phyloP scores from a whole-genome alignment of 2,888 invertebrate species.

The Ommatoiulus sabulosus region DNA sequence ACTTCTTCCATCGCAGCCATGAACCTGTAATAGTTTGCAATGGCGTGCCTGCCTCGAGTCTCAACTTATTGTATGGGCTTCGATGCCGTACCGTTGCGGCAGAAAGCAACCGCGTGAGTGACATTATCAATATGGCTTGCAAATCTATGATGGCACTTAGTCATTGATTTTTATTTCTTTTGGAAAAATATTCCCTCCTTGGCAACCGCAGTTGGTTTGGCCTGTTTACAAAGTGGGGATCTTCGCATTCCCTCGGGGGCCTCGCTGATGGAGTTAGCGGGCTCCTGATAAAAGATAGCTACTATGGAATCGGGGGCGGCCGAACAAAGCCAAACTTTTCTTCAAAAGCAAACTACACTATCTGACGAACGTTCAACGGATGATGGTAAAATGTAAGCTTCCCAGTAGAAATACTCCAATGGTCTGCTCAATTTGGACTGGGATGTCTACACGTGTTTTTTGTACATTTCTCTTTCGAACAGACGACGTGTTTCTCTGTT shows the following conservation, averaged over 20 bases:
- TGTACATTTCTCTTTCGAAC: background rate
- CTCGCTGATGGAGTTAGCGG: conserved; percentile 29
- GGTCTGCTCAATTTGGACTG: background rate
- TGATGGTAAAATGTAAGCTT: background rate
- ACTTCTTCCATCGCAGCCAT: background rate
- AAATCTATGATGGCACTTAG: conserved; percentile 43
- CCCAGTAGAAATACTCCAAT: background rate
- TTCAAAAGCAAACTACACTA: background rate
- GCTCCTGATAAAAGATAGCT: conserved; percentile 30
- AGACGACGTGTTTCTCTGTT: background rate
- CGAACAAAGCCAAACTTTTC: background rate
- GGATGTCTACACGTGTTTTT: background rate
- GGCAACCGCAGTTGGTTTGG: conserved; percentile 43
- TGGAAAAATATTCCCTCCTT: conserved; percentile 10
- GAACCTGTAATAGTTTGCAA: conserved; percentile 18
- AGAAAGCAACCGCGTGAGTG: conserved; percentile 36
- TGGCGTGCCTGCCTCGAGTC: background rate
- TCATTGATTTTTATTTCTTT: conserved; percentile 8
- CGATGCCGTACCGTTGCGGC: background rate
- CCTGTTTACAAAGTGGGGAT: conserved; percentile 25
- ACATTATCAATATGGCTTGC: conserved; percentile 43
- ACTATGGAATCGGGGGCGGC: background rate
- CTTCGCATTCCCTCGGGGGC: background rate
- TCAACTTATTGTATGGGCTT: conserved; percentile 26
- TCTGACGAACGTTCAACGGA: background rate